Base-by-base conservation (phyloP, 1,140 invertebrate genomes). In the Microvelia longipes region DNA sequence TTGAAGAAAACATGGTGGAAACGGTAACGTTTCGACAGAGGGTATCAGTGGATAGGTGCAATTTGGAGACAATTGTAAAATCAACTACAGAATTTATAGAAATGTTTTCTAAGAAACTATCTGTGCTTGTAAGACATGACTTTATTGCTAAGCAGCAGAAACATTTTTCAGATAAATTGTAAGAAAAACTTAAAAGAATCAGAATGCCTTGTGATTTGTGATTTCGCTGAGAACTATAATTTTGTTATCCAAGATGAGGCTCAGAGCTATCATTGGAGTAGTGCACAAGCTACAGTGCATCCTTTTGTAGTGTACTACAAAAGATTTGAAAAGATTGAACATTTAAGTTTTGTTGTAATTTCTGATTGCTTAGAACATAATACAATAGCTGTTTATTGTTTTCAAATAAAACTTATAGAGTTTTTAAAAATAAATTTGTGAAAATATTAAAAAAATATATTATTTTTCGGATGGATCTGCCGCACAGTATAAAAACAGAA, bases 161-260 rank as follows among this genome's bases (percentile, higher is more conserved):
- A 11, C 35, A 50, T 50, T 50, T 50, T 19, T 50, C 35, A 50
- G 19, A 11, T 50, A 11, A 5, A 50, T 19, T 11, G 5, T 11
- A 50, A 50, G 19, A 19, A 50, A 50, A 50, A 50, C 19, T 19
- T 50, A 11, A 50, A 5, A 50, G 35, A 5, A 5, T 50, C 35
- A 50, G 35, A 50, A 50, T 50, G 5, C 19, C n/a, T n/a, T n/a
- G n/a, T n/a, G n/a, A n/a, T 19, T 50, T 50, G 35, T 50, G 68
- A 69, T 63, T 28, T 63, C 15, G 13, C 61, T 63, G 28, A 69
- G 63, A 29, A 64, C 13, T 69, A 64, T 19, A 70, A 2, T 67
- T 29, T 28, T 5, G 15, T 29, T 19, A 5, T 67, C 2, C 26
- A 29, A 35, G 30, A 67, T 24, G 65, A 5, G 26, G 69, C 63